phyloP scores from a whole-genome alignment of 2,797 vertebrate genomes.

The Trachurus trachurus region DNA sequence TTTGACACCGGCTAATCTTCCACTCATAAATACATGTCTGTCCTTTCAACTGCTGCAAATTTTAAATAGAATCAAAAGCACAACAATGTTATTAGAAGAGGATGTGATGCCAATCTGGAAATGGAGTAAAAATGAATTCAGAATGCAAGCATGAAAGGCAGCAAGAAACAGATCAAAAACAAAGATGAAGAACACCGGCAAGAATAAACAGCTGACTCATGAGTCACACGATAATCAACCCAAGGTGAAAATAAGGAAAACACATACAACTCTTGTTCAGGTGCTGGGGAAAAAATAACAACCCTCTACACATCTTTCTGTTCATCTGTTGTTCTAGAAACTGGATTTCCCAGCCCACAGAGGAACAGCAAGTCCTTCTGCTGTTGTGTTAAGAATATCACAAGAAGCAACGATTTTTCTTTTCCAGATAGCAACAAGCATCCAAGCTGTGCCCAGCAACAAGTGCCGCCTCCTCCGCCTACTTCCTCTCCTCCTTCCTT shows the following conservation, averaged over 20 bases:
- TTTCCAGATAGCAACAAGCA: neutral
- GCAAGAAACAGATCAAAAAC: neutral
- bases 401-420: neutral
- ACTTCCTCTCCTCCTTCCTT: neutral
- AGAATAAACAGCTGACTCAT: neutral
- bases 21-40: constrained; percentile 32
- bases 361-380: neutral
- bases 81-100: neutral
- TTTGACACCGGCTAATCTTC: constrained; percentile 24
- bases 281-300: neutral
- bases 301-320: neutral
- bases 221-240: neutral
- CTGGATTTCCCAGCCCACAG: neutral
- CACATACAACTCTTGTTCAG: neutral
- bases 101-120: neutral
- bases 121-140: neutral
- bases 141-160: neutral
- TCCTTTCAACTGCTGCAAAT: neutral
- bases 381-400: neutral
- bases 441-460: neutral
- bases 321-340: neutral
- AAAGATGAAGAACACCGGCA: neutral
- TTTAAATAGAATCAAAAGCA: constrained; percentile 4
- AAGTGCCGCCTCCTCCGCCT: neutral
- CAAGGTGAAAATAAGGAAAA: neutral